Conservation (phyloP, 2,888 invertebrate species). For the Kryphioiulus occultus region DNA sequence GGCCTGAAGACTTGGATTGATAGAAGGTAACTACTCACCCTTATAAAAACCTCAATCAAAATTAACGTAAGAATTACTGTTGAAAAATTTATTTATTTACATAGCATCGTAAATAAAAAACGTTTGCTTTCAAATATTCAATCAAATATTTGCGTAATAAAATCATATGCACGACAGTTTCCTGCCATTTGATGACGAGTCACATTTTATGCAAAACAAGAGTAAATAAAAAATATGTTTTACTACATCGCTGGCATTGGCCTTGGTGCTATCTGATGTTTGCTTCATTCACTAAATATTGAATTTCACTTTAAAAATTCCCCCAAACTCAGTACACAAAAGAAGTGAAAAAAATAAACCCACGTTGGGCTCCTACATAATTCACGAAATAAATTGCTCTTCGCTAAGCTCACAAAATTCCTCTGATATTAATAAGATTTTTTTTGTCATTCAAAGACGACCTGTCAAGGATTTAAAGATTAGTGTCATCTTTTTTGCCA, state of each 20-base stretch:
- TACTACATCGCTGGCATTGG: neutral
- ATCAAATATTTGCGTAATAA: neutral
- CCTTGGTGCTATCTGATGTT: neutral
- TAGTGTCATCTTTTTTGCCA: neutral
- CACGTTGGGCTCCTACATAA: neutral
- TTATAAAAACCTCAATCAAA: too few relatives aligned
- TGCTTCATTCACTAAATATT: neutral
- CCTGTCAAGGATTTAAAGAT: constrained; percentile 5
- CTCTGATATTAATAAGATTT: neutral
- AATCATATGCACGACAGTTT: neutral
- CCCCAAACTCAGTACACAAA: neutral
- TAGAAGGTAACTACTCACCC: too few relatives aligned
- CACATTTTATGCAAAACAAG: neutral
- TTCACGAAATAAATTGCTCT: neutral
- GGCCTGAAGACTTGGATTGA: too few relatives aligned
- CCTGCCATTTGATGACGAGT: neutral
- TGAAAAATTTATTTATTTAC: too few relatives aligned
- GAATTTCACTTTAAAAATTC: neutral
- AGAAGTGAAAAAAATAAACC: neutral
- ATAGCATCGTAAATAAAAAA: too few relatives aligned
- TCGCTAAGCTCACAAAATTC: neutral
- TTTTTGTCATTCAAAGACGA: neutral
- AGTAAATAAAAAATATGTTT: neutral
- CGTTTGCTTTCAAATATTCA: neutral
- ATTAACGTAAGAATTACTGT: too few relatives aligned